Evolutionary conservation across 2,797 vertebrate species (phyloP).

Genomic region (Centroberyx gerrardi): DNA sequence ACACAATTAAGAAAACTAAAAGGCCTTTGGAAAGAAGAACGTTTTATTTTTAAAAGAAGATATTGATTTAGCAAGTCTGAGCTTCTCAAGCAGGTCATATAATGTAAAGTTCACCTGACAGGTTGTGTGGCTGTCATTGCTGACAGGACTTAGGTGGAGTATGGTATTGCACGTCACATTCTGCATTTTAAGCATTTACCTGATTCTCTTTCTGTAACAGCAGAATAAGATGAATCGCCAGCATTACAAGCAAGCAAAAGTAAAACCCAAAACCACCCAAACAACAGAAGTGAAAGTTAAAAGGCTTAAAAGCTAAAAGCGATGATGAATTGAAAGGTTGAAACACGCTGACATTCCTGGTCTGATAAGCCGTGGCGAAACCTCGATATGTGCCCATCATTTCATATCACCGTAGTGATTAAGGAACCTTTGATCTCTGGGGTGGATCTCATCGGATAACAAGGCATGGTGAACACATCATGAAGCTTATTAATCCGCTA

Average conservation of each 20-base stretch:
- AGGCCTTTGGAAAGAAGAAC: too few relatives aligned
- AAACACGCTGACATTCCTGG: not conserved
- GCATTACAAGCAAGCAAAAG: too few relatives aligned
- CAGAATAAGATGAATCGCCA: too few relatives aligned
- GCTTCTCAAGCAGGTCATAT: too few relatives aligned
- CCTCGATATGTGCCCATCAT: conserved; percentile 44
- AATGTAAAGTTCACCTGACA: too few relatives aligned
- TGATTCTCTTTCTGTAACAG: too few relatives aligned
- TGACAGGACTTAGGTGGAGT: too few relatives aligned
- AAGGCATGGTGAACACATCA: conserved; percentile 44
- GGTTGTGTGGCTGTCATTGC: not conserved
- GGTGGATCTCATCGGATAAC: conserved; percentile 67
- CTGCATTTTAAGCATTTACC: too few relatives aligned
- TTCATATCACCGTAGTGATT: conserved; percentile 63
- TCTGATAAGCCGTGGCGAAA: conserved; percentile 21
- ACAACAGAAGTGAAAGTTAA: conserved; percentile 1
- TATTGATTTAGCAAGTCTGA: too few relatives aligned
- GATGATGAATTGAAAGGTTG: conserved; percentile 10
- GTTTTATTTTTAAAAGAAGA: too few relatives aligned
- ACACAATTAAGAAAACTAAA: too few relatives aligned
- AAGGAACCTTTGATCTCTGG: conserved; percentile 77
- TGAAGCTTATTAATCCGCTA: conserved; percentile 70
- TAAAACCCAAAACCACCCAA: not conserved
- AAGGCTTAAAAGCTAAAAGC: conserved; percentile 3
- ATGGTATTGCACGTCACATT: too few relatives aligned